These are phyloP conservation scores for Girardinichthys multiradiatus DNA, from an alignment of 2,113 vertebrate genomes.

Conservation along the genomic window DNA sequence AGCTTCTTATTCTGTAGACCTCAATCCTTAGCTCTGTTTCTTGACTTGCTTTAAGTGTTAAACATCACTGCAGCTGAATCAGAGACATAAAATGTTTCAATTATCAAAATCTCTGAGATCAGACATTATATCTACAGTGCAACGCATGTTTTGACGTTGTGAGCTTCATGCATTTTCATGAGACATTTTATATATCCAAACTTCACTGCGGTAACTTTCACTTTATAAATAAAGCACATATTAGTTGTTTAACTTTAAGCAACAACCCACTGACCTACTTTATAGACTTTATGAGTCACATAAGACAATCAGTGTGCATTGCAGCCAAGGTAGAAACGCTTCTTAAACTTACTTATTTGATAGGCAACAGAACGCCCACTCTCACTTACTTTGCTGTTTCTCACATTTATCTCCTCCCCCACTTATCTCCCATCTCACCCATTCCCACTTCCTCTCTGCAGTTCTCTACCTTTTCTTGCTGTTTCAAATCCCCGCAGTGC, in stretches of 20 bases:
- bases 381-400: slow-evolving; percentile 67
- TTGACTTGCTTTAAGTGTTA: neutral
- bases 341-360: slow-evolving; percentile 58
- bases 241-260: slow-evolving; percentile 60
- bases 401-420: slow-evolving; percentile 61
- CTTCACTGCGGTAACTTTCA: slow-evolving; percentile 24
- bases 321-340: slow-evolving; percentile 62
- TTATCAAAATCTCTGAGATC: slow-evolving; percentile 9
- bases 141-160: slow-evolving; percentile 1
- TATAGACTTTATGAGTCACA: slow-evolving; percentile 73
- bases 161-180: slow-evolving; percentile 13
- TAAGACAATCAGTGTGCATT: slow-evolving; percentile 53
- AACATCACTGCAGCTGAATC: neutral
- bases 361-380: slow-evolving; percentile 66
- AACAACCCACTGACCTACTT: slow-evolving; percentile 74
- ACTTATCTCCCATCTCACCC: slow-evolving; percentile 56
- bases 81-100: slow-evolving; percentile 1
- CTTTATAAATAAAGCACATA: slow-evolving; percentile 47
- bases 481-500: slow-evolving; percentile 50
- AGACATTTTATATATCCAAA: slow-evolving; percentile 42
- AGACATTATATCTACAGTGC: slow-evolving; percentile 21
- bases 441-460: slow-evolving; percentile 19
- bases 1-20: neutral
- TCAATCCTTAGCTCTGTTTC: neutral
- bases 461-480: slow-evolving; percentile 26